A percentile compares a stretch with the other conserved stretches of the same genome.
phyloP scores from a whole-genome alignment of 2,797 vertebrate genomes.

The Pangasius krempfi region DNA sequence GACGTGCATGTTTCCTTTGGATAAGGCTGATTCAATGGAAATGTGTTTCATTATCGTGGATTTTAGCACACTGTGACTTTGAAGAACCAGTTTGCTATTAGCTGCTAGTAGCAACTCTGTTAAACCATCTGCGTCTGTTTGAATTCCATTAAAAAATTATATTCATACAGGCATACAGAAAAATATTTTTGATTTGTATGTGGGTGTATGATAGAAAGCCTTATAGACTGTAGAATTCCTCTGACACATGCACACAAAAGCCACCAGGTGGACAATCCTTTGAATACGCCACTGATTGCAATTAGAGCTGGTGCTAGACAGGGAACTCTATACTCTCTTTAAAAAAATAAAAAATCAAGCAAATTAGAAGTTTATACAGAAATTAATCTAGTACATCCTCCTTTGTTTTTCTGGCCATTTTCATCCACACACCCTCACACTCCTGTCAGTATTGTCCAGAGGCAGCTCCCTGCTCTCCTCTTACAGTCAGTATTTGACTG shows the following conservation, averaged over 20 bases:
- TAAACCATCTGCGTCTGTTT: conserved; percentile 1
- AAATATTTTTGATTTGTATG: conserved; percentile 43
- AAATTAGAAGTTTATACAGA: neutral
- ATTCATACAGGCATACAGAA: conserved; percentile 35
- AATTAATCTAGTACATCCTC: neutral
- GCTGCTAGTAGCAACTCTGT: neutral
- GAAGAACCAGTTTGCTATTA: neutral
- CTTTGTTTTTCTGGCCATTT: neutral
- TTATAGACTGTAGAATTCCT: conserved; percentile 47
- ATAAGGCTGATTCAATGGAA: neutral
- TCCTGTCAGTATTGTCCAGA: conserved; percentile 5
- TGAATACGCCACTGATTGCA: conserved; percentile 19
- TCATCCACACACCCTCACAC: neutral
- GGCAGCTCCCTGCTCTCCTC: conserved; percentile 28
- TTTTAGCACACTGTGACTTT: neutral
- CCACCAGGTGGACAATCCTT: conserved; percentile 12
- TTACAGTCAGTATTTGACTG: conserved; percentile 6
- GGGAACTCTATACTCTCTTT: neutral
- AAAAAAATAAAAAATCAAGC: neutral
- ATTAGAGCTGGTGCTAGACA: neutral
- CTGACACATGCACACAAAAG: neutral
- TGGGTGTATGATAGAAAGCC: neutral
- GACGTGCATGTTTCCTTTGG: too few relatives aligned
- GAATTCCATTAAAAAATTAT: neutral
- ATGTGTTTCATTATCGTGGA: conserved; percentile 7